These are phyloP conservation scores for Haliclystus octoradiatus DNA, from an alignment of 30 jellyfish, hydroid and myxozoan species.

Conservation along the genomic window DNA sequence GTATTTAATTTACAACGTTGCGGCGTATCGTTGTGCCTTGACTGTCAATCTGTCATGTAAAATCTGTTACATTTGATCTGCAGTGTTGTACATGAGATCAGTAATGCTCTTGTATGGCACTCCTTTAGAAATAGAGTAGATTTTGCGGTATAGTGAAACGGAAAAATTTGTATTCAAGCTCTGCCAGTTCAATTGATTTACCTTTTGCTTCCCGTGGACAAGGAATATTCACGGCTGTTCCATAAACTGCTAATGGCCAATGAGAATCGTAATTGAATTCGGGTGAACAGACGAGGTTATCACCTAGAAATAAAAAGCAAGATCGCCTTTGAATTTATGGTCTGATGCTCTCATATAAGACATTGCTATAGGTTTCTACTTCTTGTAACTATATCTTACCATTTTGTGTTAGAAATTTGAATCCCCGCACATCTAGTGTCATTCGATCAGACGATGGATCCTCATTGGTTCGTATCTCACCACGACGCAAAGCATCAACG, in stretches of 20 bases:
- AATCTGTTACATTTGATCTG: too few relatives aligned
- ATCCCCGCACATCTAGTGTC: constrained; percentile 87
- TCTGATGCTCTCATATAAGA: neutral
- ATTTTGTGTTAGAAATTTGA: constrained; percentile 48
- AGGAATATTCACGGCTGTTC: constrained; percentile 89
- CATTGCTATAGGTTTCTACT: neutral
- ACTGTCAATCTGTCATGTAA: too few relatives aligned
- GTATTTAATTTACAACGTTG: too few relatives aligned
- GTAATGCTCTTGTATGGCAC: too few relatives aligned
- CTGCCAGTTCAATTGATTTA: constrained; percentile 9
- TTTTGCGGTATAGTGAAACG: too few relatives aligned
- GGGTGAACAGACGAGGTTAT: constrained; percentile 75
- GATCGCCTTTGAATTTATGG: too few relatives aligned
- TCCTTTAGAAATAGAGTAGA: too few relatives aligned
- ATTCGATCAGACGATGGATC: constrained; percentile 73
- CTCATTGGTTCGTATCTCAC: constrained; percentile 63
- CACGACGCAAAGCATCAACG: constrained; percentile 80
- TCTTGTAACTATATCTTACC: constrained; percentile 34
- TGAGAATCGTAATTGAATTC: constrained; percentile 83
- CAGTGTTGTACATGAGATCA: too few relatives aligned
- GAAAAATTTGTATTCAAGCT: too few relatives aligned
- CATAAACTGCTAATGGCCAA: constrained; percentile 97
- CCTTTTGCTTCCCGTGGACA: constrained; percentile 98
- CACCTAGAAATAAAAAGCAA: constrained; percentile 31
- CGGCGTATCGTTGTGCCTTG: too few relatives aligned